Percentiles rank a stretch among this genome's conserved stretches.
phyloP scores from a whole-genome alignment of 2,113 vertebrate genomes.

The Actenoides hombroni region DNA sequence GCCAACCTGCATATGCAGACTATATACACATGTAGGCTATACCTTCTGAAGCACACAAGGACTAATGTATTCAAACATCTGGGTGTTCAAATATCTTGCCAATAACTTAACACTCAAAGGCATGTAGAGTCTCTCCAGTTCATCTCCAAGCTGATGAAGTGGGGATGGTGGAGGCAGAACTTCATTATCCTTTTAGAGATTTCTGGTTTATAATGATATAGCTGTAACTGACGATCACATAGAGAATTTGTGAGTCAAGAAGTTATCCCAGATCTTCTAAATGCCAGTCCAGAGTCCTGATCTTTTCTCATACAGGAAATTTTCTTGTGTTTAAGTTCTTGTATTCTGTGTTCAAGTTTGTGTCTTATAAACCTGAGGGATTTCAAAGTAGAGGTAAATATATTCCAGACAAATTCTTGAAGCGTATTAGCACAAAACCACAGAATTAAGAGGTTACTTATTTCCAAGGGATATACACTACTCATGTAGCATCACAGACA shows the following conservation, averaged over 20 bases:
- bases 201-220: not conserved
- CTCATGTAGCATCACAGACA: not conserved
- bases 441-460: not conserved
- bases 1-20: not conserved
- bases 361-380: not conserved
- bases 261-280: not conserved
- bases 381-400: not conserved
- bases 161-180: not conserved
- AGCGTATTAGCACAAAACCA: not conserved
- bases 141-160: not conserved
- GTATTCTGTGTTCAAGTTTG: not conserved
- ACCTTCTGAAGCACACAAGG: not conserved
- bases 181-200: not conserved
- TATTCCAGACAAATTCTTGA: constrained; percentile 30
- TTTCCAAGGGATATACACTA: not conserved
- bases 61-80: not conserved
- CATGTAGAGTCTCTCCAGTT: not conserved
- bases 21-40: not conserved
- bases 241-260: not conserved
- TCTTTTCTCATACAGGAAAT: not conserved
- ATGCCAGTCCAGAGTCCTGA: not conserved
- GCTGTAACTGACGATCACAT: not conserved
- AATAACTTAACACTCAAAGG: not conserved
- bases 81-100: not conserved
- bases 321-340: not conserved